phyloP scores from a whole-genome alignment of 1,140 invertebrate genomes.

The Drosophila dunni region DNA sequence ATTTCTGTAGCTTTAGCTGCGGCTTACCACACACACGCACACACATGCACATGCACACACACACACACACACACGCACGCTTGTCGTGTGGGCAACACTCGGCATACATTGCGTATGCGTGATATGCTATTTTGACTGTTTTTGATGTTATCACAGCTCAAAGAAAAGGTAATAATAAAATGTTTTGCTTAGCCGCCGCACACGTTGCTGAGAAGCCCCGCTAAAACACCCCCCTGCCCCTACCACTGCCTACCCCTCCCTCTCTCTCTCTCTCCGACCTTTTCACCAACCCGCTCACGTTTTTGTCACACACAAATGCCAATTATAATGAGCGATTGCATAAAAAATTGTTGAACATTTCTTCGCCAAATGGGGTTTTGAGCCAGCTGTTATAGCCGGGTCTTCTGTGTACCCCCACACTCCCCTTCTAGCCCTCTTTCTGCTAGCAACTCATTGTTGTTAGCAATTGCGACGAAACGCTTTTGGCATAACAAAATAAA shows the following conservation, averaged over 20 bases:
- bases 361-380: conserved; percentile 69
- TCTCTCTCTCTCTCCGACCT: conserved; percentile 16
- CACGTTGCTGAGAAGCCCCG: conserved; percentile 37
- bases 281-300: conserved; percentile 31
- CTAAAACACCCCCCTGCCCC: background rate
- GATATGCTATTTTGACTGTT: conserved; percentile 60
- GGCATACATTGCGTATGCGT: conserved; percentile 66
- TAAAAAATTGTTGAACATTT: conserved; percentile 72
- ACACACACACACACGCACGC: background rate
- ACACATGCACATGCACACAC: conserved; percentile 7
- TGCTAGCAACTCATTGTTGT: conserved; percentile 26
- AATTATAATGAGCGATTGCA: conserved; percentile 81
- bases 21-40: conserved; percentile 1
- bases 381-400: conserved; percentile 48
- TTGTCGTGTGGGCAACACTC: conserved; percentile 21
- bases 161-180: conserved; percentile 35
- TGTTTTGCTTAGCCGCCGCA: conserved; percentile 39
- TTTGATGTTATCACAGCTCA: conserved; percentile 56
- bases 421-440: background rate
- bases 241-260: background rate
- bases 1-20: background rate
- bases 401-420: conserved; percentile 24
- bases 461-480: conserved; percentile 62
- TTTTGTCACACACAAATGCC: conserved; percentile 79
- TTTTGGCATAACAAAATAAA: conserved; percentile 68